Evolutionary conservation across 2,113 vertebrate genomes (phyloP), one percentile per base, ranked within the genome.

Genomic region (Bambusicola thoracicus): DNA sequence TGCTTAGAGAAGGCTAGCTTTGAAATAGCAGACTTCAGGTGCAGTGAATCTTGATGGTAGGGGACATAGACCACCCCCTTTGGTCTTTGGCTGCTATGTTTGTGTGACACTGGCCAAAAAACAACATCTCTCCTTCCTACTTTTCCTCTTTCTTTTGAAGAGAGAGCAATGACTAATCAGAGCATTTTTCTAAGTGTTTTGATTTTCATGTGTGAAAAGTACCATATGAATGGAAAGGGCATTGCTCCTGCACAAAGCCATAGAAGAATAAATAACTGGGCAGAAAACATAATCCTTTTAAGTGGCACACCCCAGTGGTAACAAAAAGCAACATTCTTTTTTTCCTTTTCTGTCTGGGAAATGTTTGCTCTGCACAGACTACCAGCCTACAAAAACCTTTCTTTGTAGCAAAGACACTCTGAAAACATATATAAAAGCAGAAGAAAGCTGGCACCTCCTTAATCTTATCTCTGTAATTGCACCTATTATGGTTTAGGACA

Each of bases 301-400:
- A 78, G 73, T 92, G 94, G 94, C 95, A 96, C 96, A 94, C 94
- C 92, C 92, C 88, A 96, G 95, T 93, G 92, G 94, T 20, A 92
- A 92, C 34, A 93, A 83, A 92, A 93, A 53, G 86, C 51, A 96
- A 85, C 24, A 12, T 89, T 82, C 2, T 43, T 40, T 51, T 32
- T 34, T 8, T 44, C 6, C 34, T 14, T 62, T 40, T 18, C 27
- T 89, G n/a, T 30, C 18, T 40, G 32, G 78, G 29, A 91, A 84
- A 85, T 30, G 8, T 17, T 38, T 68, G 10, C 29, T 81, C 59
- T 72, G 62, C 18, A 44, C 10, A 76, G 29, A 62, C 9, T 16
- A 8, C 13, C 32, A 29, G 53, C 36, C 36, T 76, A 84, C 11
- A 62, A 30, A 86, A 85, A 17, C 13, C 38, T 75, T 59, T 38